phyloP scores from a whole-genome alignment of 2,113 vertebrate genomes.

The Aptenodytes forsteri region DNA sequence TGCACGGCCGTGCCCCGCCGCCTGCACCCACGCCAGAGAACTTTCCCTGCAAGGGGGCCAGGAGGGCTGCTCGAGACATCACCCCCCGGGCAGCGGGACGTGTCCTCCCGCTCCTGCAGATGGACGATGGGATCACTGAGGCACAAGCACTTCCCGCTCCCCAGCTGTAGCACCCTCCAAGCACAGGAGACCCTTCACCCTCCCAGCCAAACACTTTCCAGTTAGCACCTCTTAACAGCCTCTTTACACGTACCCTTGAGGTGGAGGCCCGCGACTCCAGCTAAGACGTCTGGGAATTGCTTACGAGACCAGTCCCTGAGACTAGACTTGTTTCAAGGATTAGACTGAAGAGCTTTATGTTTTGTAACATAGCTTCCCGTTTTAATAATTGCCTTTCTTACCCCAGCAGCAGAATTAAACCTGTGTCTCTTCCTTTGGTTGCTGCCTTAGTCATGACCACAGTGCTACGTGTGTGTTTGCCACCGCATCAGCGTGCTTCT shows the following conservation, averaged over 20 bases:
- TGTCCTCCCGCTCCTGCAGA: not conserved
- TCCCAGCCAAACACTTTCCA: not conserved
- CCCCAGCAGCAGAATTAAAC: not conserved
- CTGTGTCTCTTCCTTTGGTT: not conserved
- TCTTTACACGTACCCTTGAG: not conserved
- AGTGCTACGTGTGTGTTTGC: not conserved
- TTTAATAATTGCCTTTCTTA: not conserved
- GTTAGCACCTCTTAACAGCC: not conserved
- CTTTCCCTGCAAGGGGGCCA: not conserved
- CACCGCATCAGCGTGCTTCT: not conserved
- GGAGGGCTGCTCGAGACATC: not conserved
- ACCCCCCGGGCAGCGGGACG: accelerated
- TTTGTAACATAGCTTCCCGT: not conserved
- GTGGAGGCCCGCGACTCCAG: not conserved
- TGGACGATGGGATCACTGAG: not conserved
- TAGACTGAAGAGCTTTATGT: not conserved
- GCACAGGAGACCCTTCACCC: not conserved
- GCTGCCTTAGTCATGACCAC: not conserved
- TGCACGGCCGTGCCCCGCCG: accelerated
- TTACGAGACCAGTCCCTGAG: not conserved
- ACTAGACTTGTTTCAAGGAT: not conserved
- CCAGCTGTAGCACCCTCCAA: not conserved
- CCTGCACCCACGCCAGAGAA: not conserved
- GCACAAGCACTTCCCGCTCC: not conserved
- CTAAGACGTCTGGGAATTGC: not conserved